phyloP scores from a whole-genome alignment of 1,140 invertebrate species.

The Drosophila setifemur region DNA sequence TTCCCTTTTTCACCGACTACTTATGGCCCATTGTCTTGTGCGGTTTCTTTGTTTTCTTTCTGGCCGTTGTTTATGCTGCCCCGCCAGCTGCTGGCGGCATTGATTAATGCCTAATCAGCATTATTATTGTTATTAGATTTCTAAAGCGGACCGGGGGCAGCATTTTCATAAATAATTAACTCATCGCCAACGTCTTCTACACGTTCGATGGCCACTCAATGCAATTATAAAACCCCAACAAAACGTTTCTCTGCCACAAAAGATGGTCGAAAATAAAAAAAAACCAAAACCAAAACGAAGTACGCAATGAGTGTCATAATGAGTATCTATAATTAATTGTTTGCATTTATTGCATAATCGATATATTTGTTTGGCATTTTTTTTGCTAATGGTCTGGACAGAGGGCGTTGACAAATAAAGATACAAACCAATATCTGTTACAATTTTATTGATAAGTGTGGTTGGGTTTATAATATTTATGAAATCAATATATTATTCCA shows the following conservation, averaged over 20 bases:
- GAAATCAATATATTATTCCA: too few relatives aligned
- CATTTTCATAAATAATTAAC: conserved; percentile 39
- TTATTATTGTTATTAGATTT: conserved; percentile 78
- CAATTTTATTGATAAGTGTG: too few relatives aligned
- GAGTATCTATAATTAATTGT: conserved; percentile 20
- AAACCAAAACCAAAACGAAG: not conserved
- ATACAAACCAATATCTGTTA: not conserved
- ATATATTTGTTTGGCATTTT: not conserved
- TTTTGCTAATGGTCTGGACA: not conserved
- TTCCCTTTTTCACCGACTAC: conserved; percentile 43
- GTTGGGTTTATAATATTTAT: too few relatives aligned
- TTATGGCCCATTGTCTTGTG: conserved; percentile 21
- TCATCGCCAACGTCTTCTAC: conserved; percentile 13
- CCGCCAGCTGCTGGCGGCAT: conserved; percentile 38
- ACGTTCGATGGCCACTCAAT: conserved; percentile 24
- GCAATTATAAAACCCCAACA: conserved; percentile 56
- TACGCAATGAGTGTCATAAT: conserved; percentile 27
- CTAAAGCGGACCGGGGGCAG: conserved; percentile 42
- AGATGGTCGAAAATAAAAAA: not conserved
- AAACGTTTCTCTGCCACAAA: conserved; percentile 61
- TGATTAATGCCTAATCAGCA: conserved; percentile 80
- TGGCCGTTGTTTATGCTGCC: conserved; percentile 1
- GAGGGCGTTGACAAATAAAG: not conserved
- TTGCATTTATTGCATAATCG: conserved; percentile 24
- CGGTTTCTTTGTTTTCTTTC: not conserved